Conservation (phyloP, 2,888 invertebrate genomes). For the Lampropteryx suffumata region DNA sequence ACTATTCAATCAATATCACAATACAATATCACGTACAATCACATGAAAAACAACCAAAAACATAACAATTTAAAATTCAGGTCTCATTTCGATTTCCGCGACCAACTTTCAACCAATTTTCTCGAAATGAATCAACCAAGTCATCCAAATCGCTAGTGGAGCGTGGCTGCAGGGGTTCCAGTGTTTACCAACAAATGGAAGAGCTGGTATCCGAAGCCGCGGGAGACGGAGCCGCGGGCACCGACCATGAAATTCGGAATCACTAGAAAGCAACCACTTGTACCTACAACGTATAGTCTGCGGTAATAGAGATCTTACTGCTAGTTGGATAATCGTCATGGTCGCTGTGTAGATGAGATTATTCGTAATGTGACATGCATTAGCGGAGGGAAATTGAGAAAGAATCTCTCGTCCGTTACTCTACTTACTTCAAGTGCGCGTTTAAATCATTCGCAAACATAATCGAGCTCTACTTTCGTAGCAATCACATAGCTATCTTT, state of each 20-base stretch:
- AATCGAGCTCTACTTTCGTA: background rate
- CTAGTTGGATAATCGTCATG: constrained; percentile 11
- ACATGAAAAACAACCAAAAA: too few relatives aligned
- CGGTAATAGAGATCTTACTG: constrained; percentile 6
- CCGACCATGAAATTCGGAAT: constrained; percentile 37
- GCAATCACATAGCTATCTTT: background rate
- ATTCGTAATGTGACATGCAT: constrained; percentile 14
- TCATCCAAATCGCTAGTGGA: background rate
- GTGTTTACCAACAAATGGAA: too few relatives aligned
- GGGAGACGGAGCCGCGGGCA: constrained; percentile 13
- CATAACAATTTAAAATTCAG: too few relatives aligned
- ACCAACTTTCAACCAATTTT: too few relatives aligned
- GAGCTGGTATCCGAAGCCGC: too few relatives aligned
- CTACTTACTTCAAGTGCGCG: background rate
- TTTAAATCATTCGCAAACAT: constrained; percentile 1
- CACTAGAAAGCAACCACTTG: constrained; percentile 28
- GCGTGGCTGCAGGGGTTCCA: too few relatives aligned
- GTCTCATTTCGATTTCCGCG: too few relatives aligned
- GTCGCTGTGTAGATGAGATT: constrained; percentile 1
- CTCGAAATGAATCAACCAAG: background rate
- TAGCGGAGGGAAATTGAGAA: background rate
- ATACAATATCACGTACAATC: too few relatives aligned
- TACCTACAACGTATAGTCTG: background rate
- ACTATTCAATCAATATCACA: too few relatives aligned
- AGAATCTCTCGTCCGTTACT: background rate